Base-by-base conservation (phyloP, 2,113 vertebrate genomes). In the Trogon melanurus region DNA sequence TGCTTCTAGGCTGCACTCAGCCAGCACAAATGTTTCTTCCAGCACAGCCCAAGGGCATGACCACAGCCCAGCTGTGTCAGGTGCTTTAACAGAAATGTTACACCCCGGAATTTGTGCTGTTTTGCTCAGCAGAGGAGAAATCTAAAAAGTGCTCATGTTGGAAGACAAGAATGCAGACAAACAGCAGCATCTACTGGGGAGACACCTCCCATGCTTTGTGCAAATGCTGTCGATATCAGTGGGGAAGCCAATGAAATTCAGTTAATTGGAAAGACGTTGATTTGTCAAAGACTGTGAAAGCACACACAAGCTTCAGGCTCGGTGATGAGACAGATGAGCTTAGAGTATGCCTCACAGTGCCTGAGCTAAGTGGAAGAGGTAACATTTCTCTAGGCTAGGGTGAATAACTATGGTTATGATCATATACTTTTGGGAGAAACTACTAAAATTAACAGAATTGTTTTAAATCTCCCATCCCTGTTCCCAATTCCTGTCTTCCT, bases 101-200 rank as follows among this genome's bases (percentile, higher is more conserved):
- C 38, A 72, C 53, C 48, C 53, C 23, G 62, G 13, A 47, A 65
- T 51, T 44, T 15, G 22, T 30, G 17, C 38, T 56, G 61, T 9
- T 90, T 20, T 16, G 15, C 25, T 81, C 29, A 62, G 58, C 29
- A 50, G 56, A 78, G 36, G 47, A 88, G 12, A 70, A 76, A 62
- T 36, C 36, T n/a, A 11, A 88, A 50, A 65, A 29, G 8, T 12
- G 10, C 10, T 74, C 8, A 0, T 32, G 5, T 15, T 84, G 51
- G 22, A 73, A 66, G 51, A 58, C 16, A 30, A 44, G 34, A 75
- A 88, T 22, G 22, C 70, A 79, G 85, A 81, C 64, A 78, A 90
- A 95, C 48, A 96, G 91, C 96, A 97, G 72, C 91, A 91, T 95
- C 94, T 96, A 5, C 92, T 76, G 86, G 90, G 71, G 79, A 97